Percentiles rank a stretch among this genome's conserved stretches.
These are phyloP conservation scores for Terrapene triunguis DNA, from an alignment of 2,113 vertebrate genomes.

Conservation along the genomic window DNA sequence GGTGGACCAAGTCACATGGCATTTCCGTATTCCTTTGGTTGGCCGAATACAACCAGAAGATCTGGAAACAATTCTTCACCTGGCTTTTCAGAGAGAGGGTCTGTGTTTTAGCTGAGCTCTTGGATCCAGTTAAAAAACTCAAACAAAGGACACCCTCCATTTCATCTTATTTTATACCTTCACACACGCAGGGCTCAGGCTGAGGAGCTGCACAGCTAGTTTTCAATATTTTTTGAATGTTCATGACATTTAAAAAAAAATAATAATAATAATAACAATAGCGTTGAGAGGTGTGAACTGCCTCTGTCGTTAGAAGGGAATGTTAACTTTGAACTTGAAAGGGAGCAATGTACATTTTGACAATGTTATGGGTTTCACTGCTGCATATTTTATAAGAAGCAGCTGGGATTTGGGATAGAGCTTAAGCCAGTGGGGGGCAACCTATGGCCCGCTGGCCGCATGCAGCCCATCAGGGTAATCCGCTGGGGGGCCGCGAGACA, in stretches of 20 bases:
- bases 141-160: not conserved
- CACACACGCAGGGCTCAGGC: not conserved
- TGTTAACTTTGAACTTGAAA: not conserved
- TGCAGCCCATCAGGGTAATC: too few species aligned
- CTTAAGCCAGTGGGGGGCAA: too few species aligned
- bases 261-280: not conserved
- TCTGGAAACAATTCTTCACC: not conserved
- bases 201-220: not conserved
- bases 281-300: not conserved
- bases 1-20: not conserved
- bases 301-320: not conserved
- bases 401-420: not conserved
- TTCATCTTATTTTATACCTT: not conserved
- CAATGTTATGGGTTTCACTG: not conserved
- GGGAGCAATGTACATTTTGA: not conserved
- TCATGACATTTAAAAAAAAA: not conserved
- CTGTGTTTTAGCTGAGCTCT: not conserved
- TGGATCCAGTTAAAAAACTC: not conserved
- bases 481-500: too few species aligned
- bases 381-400: not conserved
- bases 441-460: too few species aligned
- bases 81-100: not conserved
- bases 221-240: not conserved
- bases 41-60: not conserved
- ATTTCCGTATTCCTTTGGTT: not conserved